phyloP scores from a whole-genome alignment of 2,888 invertebrate genomes.

The Amiota minor region DNA sequence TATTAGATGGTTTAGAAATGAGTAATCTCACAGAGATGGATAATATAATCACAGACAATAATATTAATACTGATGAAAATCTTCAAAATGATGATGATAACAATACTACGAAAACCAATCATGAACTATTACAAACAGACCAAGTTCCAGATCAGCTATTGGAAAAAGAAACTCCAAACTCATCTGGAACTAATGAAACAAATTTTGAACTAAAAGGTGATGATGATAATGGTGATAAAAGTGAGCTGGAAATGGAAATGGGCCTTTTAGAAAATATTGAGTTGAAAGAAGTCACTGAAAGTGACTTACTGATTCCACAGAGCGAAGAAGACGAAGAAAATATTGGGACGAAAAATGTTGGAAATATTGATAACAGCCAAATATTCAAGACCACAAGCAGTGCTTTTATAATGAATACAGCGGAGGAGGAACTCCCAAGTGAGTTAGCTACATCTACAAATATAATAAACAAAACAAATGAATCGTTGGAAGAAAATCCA shows the following conservation, averaged over 20 bases:
- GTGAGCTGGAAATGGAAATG: slow-evolving; percentile 11
- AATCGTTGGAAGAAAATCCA: background rate
- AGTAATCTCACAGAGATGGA: no score
- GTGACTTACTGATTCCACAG: slow-evolving; percentile 3
- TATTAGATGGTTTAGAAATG: no score
- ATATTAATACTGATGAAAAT: no score
- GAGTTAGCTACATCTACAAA: background rate
- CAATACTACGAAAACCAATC: no score
- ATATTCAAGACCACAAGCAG: background rate
- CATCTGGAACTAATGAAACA: background rate
- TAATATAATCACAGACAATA: no score
- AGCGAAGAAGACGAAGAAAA: slow-evolving; percentile 11
- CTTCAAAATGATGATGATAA: no score
- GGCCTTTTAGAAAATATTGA: no score
- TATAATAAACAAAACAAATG: background rate
- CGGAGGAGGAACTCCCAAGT: background rate
- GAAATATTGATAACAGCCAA: no score
- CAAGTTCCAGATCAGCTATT: no score
- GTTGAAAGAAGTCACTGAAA: slow-evolving; percentile 1
- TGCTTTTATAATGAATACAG: background rate
- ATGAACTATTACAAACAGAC: no score
- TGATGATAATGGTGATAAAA: slow-evolving; percentile 2
- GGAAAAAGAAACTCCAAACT: no score
- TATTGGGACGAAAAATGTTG: background rate
- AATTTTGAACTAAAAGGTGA: slow-evolving; percentile 16